phyloP scores from a whole-genome alignment of 2,797 vertebrate species.

The Sebastes vulpes region DNA sequence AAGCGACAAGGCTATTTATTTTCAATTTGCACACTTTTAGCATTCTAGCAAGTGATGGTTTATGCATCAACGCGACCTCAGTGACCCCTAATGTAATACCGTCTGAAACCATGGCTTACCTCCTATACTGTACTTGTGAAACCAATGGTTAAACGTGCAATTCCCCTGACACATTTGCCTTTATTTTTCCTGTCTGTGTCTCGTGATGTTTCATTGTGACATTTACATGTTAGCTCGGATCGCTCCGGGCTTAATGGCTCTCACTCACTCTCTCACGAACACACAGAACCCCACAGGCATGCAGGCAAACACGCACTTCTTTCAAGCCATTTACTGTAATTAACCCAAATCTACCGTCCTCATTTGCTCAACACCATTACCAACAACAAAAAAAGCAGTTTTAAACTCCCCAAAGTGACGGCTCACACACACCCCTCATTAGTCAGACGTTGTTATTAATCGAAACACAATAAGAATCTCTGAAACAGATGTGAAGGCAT shows the following conservation, averaged over 20 bases:
- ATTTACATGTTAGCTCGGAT: slow-evolving; percentile 13
- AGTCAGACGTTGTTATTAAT: slow-evolving; percentile 27
- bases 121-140: not conserved
- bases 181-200: not conserved
- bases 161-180: not conserved
- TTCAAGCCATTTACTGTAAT: slow-evolving; percentile 20
- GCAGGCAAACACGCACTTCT: not conserved
- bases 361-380: slow-evolving; percentile 24
- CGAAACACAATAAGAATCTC: slow-evolving; percentile 6
- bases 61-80: not conserved
- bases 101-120: not conserved
- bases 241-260: slow-evolving; percentile 16
- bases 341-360: not conserved
- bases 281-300: not conserved
- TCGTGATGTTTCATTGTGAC: slow-evolving; percentile 7
- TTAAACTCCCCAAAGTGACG: slow-evolving; percentile 2
- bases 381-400: slow-evolving; percentile 17
- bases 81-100: not conserved
- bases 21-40: not conserved
- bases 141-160: not conserved
- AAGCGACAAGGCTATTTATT: not conserved
- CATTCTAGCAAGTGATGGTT: not conserved
- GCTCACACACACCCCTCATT: not conserved
- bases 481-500: slow-evolving; percentile 42
- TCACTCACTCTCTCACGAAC: not conserved